Conservation (phyloP, 2,113 vertebrate species). For the Ivindomyrus marchei region DNA sequence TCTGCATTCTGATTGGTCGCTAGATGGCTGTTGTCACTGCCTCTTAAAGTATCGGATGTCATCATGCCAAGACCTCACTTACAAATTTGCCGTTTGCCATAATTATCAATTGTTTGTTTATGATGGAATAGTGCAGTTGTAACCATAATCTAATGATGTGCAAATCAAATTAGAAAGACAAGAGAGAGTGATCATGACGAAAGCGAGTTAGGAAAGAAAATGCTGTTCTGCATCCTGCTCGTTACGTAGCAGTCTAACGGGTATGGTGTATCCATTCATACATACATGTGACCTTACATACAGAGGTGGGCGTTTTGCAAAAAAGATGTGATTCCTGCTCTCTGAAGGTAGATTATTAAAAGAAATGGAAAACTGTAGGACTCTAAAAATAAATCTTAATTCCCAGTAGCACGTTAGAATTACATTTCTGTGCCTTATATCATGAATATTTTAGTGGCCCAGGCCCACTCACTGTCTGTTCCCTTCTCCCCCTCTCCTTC, state of each 20-base stretch:
- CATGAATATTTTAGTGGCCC: conserved; percentile 41
- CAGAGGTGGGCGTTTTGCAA: neutral
- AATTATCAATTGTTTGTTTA: neutral
- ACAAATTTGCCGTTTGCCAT: neutral
- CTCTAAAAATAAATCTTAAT: conserved; percentile 42
- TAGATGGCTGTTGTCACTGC: neutral
- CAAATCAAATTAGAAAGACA: neutral
- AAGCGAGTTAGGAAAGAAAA: neutral
- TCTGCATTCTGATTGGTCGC: conserved; percentile 8
- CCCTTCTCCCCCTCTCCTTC: neutral
- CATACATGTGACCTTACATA: neutral
- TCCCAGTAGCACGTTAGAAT: conserved; percentile 41
- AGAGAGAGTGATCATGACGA: neutral
- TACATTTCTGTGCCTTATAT: conserved; percentile 34
- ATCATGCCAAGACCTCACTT: neutral
- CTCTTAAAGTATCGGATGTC: neutral
- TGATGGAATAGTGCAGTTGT: neutral
- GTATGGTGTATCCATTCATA: neutral
- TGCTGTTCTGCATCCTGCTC: neutral
- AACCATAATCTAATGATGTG: neutral
- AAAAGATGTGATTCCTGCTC: conserved; percentile 25
- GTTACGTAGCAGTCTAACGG: neutral
- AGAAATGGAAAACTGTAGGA: conserved; percentile 37
- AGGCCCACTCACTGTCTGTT: neutral
- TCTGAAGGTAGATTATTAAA: conserved; percentile 18